A percentile compares a stretch with the other conserved stretches of the same genome.
phyloP scores from a whole-genome alignment of 1,140 invertebrate genomes.

The Ceratitis capitata region DNA sequence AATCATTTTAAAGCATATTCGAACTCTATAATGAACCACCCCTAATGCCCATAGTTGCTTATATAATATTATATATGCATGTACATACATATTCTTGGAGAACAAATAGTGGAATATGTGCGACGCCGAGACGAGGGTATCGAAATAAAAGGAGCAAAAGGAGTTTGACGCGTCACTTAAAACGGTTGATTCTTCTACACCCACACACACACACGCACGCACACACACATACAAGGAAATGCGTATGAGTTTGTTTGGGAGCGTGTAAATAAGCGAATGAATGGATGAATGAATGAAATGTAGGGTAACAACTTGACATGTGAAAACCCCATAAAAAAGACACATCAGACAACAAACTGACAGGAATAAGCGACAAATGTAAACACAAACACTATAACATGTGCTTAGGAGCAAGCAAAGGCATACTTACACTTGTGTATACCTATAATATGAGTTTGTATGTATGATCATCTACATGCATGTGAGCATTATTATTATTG shows the following conservation, averaged over 20 bases:
- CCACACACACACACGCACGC: neutral
- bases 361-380: neutral
- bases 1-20: no score
- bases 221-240: neutral
- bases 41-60: no score
- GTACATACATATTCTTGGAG: neutral
- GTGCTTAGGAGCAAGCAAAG: neutral
- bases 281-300: conserved; percentile 33
- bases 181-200: neutral
- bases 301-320: conserved; percentile 37
- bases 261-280: neutral
- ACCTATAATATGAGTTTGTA: no score
- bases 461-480: no score
- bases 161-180: conserved; percentile 23
- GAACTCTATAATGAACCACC: no score
- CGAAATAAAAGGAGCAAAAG: neutral
- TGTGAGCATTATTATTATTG: neutral
- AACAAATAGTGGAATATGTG: neutral
- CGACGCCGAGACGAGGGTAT: neutral
- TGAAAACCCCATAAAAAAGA: conserved; percentile 6
- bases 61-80: neutral
- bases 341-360: neutral
- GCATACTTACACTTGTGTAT: neutral
- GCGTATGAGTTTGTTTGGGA: neutral
- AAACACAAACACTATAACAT: neutral